These are phyloP conservation scores for Melanotaenia nigrans DNA, from an alignment of 2,797 vertebrate species.

Conservation along the genomic window DNA sequence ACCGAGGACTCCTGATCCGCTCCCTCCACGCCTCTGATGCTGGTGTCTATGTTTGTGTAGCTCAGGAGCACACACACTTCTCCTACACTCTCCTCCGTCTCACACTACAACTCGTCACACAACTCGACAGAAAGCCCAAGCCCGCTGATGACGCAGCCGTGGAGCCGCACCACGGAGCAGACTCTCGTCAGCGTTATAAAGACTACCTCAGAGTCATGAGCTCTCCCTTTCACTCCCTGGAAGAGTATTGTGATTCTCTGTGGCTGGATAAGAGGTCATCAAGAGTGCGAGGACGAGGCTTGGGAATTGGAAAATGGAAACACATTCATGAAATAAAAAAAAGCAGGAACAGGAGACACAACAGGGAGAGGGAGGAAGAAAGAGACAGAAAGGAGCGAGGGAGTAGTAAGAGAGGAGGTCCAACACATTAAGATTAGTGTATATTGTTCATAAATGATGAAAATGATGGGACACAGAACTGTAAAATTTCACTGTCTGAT, in stretches of 20 bases:
- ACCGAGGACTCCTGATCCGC: conserved; percentile 92
- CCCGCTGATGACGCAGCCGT: conserved; percentile 79
- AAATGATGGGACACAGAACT: conserved; percentile 23
- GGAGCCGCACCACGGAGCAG: conserved; percentile 79
- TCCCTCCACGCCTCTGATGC: conserved; percentile 88
- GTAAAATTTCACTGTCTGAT: conserved; percentile 27
- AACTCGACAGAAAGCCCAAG: conserved; percentile 86
- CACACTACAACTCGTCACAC: conserved; percentile 89
- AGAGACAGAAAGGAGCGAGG: conserved; percentile 7
- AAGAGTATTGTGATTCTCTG: conserved; percentile 96
- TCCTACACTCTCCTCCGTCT: conserved; percentile 88
- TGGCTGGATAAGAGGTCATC: conserved; percentile 91
- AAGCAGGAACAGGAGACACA: conserved; percentile 91
- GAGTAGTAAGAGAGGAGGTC: conserved; percentile 29
- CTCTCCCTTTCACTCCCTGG: conserved; percentile 88
- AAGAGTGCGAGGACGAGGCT: conserved; percentile 76
- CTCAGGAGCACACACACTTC: conserved; percentile 91
- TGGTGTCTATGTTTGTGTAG: conserved; percentile 90
- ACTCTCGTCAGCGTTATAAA: conserved; percentile 92
- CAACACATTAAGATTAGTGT: conserved; percentile 4
- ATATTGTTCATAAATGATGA: conserved; percentile 8
- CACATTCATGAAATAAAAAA: conserved; percentile 96
- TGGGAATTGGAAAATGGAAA: conserved; percentile 92
- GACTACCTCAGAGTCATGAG: conserved; percentile 94
- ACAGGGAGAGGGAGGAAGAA: conserved; percentile 39